These are phyloP conservation scores for Lepus oiostolus DNA, from an alignment of 2,797 vertebrate species.

Conservation along the genomic window DNA sequence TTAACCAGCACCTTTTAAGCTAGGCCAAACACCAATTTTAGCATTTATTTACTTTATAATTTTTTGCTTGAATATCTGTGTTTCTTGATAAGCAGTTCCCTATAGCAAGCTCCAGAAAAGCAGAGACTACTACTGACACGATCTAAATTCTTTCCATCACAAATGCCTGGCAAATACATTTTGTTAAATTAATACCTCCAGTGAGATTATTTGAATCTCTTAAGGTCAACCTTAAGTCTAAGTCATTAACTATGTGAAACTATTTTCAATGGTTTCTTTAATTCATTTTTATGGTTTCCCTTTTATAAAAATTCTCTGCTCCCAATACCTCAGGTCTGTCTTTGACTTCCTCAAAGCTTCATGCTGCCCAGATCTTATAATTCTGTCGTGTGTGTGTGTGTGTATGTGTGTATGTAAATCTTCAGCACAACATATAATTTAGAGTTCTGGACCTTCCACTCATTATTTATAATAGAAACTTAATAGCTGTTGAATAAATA, in stretches of 20 bases:
- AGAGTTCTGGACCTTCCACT: neutral
- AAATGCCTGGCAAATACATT: neutral
- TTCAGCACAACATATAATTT: neutral
- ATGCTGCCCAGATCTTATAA: too few relatives aligned
- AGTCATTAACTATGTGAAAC: neutral
- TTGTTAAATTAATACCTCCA: slow-evolving; percentile 36
- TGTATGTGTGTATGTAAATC: neutral
- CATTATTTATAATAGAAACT: slow-evolving; percentile 24
- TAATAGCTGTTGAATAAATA: slow-evolving; percentile 7
- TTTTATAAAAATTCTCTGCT: neutral
- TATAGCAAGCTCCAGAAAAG: neutral
- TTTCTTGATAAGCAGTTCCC: neutral
- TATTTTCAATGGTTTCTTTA: neutral
- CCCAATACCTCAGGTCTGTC: neutral
- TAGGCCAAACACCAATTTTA: neutral
- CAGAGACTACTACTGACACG: neutral
- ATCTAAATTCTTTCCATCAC: neutral
- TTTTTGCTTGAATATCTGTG: neutral
- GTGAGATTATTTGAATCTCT: neutral
- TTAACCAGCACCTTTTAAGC: too few relatives aligned
- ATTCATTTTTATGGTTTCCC: neutral
- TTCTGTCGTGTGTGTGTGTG: neutral
- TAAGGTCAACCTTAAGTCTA: neutral
- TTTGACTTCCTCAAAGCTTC: slow-evolving; percentile 20
- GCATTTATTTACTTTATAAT: neutral